phyloP scores from a whole-genome alignment of 2,888 invertebrate genomes.

The Phyto melanocephala region DNA sequence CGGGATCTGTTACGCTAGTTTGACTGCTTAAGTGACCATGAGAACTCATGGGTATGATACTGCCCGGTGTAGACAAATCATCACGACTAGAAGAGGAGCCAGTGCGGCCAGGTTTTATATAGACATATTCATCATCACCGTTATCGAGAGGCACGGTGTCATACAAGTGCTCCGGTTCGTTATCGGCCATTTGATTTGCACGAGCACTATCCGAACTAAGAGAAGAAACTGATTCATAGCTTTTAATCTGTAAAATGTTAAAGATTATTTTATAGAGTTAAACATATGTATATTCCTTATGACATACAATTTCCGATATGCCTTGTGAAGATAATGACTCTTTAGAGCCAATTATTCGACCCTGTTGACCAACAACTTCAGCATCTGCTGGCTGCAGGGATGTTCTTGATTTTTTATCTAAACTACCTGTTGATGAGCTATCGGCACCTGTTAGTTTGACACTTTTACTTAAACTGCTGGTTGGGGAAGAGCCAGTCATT shows the following conservation, averaged over 20 bases:
- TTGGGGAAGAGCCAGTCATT: slow-evolving; percentile 75
- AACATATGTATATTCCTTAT: no score
- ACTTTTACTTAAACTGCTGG: slow-evolving; percentile 75
- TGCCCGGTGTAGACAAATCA: slow-evolving; percentile 82
- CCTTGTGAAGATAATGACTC: slow-evolving; percentile 79
- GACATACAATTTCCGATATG: slow-evolving; percentile 77
- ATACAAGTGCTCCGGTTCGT: slow-evolving; percentile 85
- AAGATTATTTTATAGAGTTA: no score
- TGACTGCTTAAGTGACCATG: slow-evolving; percentile 78
- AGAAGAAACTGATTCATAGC: slow-evolving; percentile 84
- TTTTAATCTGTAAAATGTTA: slow-evolving; percentile 77
- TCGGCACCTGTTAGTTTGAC: slow-evolving; percentile 72
- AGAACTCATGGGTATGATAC: slow-evolving; percentile 81
- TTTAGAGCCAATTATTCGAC: slow-evolving; percentile 78
- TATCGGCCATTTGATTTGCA: slow-evolving; percentile 75
- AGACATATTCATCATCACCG: slow-evolving; percentile 86
- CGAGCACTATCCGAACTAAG: slow-evolving; percentile 82
- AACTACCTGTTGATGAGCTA: slow-evolving; percentile 75
- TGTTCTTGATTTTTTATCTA: slow-evolving; percentile 75
- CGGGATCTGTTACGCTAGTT: slow-evolving; percentile 82
- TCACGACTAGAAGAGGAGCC: slow-evolving; percentile 84
- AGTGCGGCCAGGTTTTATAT: slow-evolving; percentile 84
- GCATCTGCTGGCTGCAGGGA: slow-evolving; percentile 72
- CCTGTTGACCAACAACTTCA: slow-evolving; percentile 67
- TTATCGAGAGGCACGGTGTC: slow-evolving; percentile 85